Conservation (phyloP, 2,113 vertebrate genomes). For the Caracal caracal region DNA sequence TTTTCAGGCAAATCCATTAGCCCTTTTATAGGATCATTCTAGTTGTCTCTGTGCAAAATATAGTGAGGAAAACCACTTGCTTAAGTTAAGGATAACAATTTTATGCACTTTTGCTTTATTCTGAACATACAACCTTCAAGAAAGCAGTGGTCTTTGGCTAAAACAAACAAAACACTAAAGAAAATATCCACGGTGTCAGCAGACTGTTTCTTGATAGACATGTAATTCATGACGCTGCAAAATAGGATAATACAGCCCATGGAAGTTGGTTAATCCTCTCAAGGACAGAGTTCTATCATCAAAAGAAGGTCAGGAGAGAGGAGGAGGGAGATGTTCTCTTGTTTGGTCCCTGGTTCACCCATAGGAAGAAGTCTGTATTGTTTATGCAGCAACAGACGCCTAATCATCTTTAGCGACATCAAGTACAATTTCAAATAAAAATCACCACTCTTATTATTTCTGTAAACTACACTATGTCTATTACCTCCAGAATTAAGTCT, state of each 20-base stretch:
- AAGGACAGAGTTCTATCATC: neutral
- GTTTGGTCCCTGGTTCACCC: fast-evolving
- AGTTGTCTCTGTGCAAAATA: neutral
- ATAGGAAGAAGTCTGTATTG: neutral
- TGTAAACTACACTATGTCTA: neutral
- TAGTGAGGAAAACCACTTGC: neutral
- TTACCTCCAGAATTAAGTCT: neutral
- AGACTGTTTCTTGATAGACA: neutral
- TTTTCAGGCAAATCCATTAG: neutral
- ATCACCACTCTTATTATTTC: neutral
- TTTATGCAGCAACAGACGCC: too few relatives aligned
- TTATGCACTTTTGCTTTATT: neutral
- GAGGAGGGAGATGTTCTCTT: neutral
- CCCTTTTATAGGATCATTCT: neutral
- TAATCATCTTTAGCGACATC: neutral
- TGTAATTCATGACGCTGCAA: neutral
- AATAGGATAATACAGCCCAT: neutral
- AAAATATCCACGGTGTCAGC: neutral
- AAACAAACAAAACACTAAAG: neutral
- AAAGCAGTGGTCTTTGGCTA: neutral
- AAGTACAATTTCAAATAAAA: neutral
- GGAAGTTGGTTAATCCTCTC: neutral
- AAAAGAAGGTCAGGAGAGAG: neutral
- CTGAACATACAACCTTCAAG: neutral
- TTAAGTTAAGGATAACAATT: neutral